Evolutionary conservation across 2,797 vertebrate genomes (phyloP).

Genomic region (Hemitrygon akajei): DNA sequence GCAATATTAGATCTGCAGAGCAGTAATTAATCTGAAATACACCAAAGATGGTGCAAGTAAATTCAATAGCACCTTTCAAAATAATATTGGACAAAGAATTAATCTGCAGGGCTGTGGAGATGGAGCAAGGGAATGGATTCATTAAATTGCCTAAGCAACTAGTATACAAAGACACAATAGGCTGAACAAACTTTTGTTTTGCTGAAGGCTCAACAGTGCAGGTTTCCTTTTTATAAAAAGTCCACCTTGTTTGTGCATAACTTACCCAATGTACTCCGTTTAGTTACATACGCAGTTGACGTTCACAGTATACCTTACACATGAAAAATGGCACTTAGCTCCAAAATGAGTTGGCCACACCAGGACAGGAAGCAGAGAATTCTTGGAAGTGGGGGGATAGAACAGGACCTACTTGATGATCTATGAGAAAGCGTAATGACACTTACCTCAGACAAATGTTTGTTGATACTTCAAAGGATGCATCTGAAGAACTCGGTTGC

Average conservation of each 20-base stretch:
- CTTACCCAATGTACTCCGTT: neutral
- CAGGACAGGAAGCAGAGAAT: neutral
- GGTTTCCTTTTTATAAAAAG: no score
- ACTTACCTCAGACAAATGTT: conserved; percentile 7
- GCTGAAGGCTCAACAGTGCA: neutral
- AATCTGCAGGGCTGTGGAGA: neutral
- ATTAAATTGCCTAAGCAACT: neutral
- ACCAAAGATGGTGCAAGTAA: neutral
- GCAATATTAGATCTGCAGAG: neutral
- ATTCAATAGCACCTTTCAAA: neutral
- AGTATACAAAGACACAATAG: neutral
- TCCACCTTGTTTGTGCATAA: no score
- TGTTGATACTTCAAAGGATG: neutral
- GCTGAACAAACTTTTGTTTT: neutral
- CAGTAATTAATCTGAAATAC: neutral
- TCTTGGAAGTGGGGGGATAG: neutral
- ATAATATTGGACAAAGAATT: neutral
- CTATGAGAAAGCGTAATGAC: neutral
- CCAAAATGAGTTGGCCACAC: neutral
- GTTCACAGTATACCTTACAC: neutral
- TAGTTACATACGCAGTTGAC: neutral
- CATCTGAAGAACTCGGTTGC: neutral
- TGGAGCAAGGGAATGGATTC: neutral
- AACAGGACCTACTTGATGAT: neutral
- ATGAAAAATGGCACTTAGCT: neutral